phyloP scores from a whole-genome alignment of 1,140 invertebrate species.

The Pseudomyrmex dendroicus region DNA sequence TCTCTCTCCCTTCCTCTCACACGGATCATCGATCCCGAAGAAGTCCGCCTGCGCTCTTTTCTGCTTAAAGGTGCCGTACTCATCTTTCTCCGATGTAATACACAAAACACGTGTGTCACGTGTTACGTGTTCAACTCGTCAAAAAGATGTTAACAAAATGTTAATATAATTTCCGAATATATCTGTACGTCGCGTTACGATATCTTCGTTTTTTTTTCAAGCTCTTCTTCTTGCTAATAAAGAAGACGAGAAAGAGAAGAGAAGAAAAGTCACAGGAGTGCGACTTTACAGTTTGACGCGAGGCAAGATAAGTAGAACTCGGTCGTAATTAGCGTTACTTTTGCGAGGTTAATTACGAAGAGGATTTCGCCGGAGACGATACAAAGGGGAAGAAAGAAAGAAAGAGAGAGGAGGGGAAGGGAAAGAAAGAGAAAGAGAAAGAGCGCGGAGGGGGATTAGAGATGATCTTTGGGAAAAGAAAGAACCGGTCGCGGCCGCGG shows the following conservation, averaged over 20 bases:
- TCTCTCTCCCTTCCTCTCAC: constrained; percentile 2
- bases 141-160: background rate
- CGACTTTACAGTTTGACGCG: constrained; percentile 34
- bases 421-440: constrained; percentile 24
- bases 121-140: no score
- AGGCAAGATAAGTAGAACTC: constrained; percentile 54
- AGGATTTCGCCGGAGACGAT: constrained; percentile 66
- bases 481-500: constrained; percentile 36
- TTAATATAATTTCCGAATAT: constrained; percentile 8
- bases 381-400: constrained; percentile 35
- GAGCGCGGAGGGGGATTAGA: background rate
- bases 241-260: constrained; percentile 5
- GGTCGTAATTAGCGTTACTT: constrained; percentile 58
- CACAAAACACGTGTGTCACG: background rate
- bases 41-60: constrained; percentile 14
- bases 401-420: constrained; percentile 1
- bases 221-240: constrained; percentile 32
- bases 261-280: constrained; percentile 13
- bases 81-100: constrained; percentile 16
- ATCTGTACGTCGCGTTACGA: background rate
- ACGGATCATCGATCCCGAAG: constrained; percentile 42
- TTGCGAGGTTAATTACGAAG: constrained; percentile 67
- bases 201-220: background rate
- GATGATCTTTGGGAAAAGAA: constrained; percentile 43
- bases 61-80: constrained; percentile 20